phyloP scores from a whole-genome alignment of 2,113 vertebrate genomes.

The Coregonus clupeaformis region DNA sequence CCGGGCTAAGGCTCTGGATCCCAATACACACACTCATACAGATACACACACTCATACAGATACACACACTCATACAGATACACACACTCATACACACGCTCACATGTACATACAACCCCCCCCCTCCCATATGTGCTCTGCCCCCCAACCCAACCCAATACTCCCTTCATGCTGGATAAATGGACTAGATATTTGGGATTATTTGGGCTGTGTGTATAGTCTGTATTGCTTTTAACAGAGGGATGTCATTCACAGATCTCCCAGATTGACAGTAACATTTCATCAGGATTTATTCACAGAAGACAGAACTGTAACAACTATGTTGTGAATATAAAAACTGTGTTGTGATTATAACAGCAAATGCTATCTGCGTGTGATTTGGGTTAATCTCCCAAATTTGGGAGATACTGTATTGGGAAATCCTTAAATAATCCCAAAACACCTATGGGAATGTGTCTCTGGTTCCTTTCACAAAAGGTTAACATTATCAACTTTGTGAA shows the following conservation, averaged over 20 bases:
- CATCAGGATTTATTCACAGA: no score
- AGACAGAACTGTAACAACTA: no score
- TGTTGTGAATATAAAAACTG: no score
- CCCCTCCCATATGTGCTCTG: background rate
- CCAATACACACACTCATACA: slow-evolving; percentile 24
- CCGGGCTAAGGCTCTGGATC: slow-evolving; percentile 39
- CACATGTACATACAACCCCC: background rate
- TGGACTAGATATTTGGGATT: no score
- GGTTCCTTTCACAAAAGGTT: no score
- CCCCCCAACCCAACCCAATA: background rate
- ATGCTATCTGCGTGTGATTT: background rate
- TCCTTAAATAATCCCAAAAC: background rate
- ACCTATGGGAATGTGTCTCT: background rate
- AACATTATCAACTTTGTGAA: no score
- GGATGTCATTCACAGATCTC: background rate
- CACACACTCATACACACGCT: no score
- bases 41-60: no score
- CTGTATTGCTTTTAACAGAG: background rate
- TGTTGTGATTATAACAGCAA: background rate
- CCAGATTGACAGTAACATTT: background rate
- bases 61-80: no score
- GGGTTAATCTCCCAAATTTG: slow-evolving; percentile 1
- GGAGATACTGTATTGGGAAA: no score
- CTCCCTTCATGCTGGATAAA: background rate
- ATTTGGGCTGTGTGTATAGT: background rate